Base-by-base conservation (phyloP, 2,113 vertebrate genomes). In the Eulemur macaco region DNA sequence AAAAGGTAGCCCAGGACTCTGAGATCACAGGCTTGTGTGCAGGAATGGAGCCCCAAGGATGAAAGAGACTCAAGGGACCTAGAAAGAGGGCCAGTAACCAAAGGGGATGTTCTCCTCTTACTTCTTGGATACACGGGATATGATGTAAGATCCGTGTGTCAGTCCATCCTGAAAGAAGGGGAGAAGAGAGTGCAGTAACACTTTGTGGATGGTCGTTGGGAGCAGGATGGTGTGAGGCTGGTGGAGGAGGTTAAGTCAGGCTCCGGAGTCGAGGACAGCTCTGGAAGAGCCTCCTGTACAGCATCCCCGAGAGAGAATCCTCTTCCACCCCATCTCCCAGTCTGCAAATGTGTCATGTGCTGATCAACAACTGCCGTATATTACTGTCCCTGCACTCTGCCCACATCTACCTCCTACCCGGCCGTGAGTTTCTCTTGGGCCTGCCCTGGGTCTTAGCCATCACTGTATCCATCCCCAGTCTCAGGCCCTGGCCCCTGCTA, bases 271-370 rank as follows among this genome's bases (percentile, higher is more conserved):
- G 12, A 45, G 13, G 34, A 42, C 1, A 11, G 37, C 3, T 60
- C 68, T 56, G 27, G 27, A 42, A 42, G 42, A 25, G 12, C 23
- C 8, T 17, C 29, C 45, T 11, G 20, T 3, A n/a, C 31, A 50
- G 45, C n/a, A 27, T 82, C 50, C 21, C 23, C 37, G 15, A 25
- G 15, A 23, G 12, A 54, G 27, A 80, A 6, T 31, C 27, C 54
- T 42, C 42, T 47, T 87, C 63, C 13, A 15, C 4, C 18, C 42
- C 31, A 29, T 23, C 13, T 23, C 11, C 39, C 27, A 18, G 76
- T 1, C 8, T 54, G 12, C 58, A 52, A 52, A 23, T 0, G 0
- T 0, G n/a, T 12, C 9, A 5, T 12, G 8, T 3, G 3, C n/a
- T 47, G 34, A 42, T 27, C 58, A 31, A 9, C n/a, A 15, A 14